Evolutionary conservation across 1,140 invertebrate species (phyloP).

Genomic region (Bicyclus anynana): DNA sequence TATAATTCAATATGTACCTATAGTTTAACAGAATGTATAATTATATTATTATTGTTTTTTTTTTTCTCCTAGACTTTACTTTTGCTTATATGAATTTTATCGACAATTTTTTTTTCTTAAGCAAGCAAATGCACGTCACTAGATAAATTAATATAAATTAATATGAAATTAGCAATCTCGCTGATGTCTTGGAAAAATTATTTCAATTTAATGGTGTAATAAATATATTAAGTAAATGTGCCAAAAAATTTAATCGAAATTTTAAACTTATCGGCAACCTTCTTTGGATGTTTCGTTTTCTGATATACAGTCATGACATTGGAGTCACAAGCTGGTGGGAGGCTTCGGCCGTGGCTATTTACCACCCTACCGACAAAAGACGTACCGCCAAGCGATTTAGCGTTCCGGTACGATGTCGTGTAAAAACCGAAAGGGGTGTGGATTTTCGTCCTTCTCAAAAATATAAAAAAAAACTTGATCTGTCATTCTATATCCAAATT

Average conservation of each 20-base stretch:
- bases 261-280: conserved; percentile 27
- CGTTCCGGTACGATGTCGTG: no score
- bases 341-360: no score
- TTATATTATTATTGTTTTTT: conserved; percentile 61
- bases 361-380: no score
- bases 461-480: no score
- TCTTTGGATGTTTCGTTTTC: not conserved
- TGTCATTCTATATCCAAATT: no score
- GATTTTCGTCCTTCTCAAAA: no score
- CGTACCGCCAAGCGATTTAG: no score
- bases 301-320: no score
- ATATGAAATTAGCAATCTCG: conserved; percentile 12
- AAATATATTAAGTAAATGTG: conserved; percentile 55
- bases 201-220: conserved; percentile 32
- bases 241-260: conserved; percentile 46
- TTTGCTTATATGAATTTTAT: conserved; percentile 32
- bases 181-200: not conserved
- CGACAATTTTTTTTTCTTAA: not conserved
- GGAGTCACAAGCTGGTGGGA: no score
- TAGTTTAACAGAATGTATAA: conserved; percentile 62
- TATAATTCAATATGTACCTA: conserved; percentile 69
- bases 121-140: conserved; percentile 18
- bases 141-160: conserved; percentile 31
- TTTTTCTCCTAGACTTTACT: conserved; percentile 40
- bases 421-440: no score